Conservation (phyloP, 37 sponge, comb jelly and placozoan species). For the Tethya wilhelma region DNA sequence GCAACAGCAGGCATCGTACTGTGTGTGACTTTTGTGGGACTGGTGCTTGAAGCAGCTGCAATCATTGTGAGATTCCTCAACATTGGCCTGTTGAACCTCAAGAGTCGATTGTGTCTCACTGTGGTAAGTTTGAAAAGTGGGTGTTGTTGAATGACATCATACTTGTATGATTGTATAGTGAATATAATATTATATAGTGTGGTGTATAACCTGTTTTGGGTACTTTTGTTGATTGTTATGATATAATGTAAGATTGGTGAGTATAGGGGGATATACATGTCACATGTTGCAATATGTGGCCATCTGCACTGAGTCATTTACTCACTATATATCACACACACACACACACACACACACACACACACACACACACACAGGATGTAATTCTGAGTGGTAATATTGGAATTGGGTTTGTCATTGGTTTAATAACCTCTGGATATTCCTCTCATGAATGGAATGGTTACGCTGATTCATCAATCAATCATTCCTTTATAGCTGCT, state of each 20-base stretch:
- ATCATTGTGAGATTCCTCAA: constrained; percentile 58
- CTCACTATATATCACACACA: too few species aligned
- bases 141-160: not conserved
- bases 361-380: constrained; percentile 19
- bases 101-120: constrained; percentile 11
- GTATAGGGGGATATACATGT: too few species aligned
- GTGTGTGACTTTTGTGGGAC: constrained; percentile 3
- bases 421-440: not conserved
- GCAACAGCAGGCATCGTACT: constrained; percentile 14
- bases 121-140: constrained; percentile 33
- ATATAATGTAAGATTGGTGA: too few species aligned
- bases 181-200: too few species aligned
- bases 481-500: constrained; percentile 7
- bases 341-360: not conserved
- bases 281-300: too few species aligned
- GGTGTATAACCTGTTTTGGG: too few species aligned
- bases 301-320: too few species aligned
- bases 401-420: constrained; percentile 11
- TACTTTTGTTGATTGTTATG: too few species aligned
- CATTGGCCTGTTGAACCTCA: constrained; percentile 31
- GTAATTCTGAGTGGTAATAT: not conserved
- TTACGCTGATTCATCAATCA: not conserved
- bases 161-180: too few species aligned
- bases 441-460: not conserved
- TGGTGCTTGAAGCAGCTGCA: constrained; percentile 20